Conservation (phyloP, 2,888 invertebrate genomes). For the Lepidochitona cinerea region DNA sequence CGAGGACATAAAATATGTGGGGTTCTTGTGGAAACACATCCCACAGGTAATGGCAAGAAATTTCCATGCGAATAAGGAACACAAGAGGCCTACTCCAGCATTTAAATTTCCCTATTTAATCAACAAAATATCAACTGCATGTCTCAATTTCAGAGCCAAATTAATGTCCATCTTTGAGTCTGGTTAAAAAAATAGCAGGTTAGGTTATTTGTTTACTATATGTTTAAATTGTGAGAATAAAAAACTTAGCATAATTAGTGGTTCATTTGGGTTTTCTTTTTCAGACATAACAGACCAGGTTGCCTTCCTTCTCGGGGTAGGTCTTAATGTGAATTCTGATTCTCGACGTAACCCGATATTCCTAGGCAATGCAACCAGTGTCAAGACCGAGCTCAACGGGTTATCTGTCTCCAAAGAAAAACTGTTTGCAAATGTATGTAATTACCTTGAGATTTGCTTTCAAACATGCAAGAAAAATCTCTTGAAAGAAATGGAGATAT, state of each 20-base stretch:
- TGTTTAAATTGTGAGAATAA: too few species aligned
- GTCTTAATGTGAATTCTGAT: slow-evolving; percentile 48
- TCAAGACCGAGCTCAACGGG: slow-evolving; percentile 37
- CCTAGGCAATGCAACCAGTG: slow-evolving; percentile 38
- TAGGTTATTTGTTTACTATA: too few species aligned
- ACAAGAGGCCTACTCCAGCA: too few species aligned
- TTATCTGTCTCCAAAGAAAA: slow-evolving; percentile 29
- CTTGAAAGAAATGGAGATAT: slow-evolving; percentile 11
- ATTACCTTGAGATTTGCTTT: slow-evolving; percentile 32
- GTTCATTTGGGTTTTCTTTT: too few species aligned
- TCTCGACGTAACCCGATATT: slow-evolving; percentile 32
- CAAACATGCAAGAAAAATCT: slow-evolving; percentile 11
- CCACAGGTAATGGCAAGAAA: too few species aligned
- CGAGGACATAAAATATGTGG: slow-evolving; percentile 52
- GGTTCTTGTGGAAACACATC: slow-evolving; percentile 33
- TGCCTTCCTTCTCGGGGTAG: slow-evolving; percentile 40
- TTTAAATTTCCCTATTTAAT: too few species aligned
- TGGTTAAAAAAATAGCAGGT: too few species aligned
- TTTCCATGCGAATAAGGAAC: too few species aligned
- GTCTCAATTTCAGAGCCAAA: too few species aligned
- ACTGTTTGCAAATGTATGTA: slow-evolving; percentile 38
- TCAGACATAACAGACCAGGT: not conserved
- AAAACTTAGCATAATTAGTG: too few species aligned
- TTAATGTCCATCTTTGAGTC: too few species aligned
- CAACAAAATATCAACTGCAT: too few species aligned